These are phyloP conservation scores for Stramonita haemastoma DNA, from an alignment of 2,888 invertebrate species.

Conservation along the genomic window DNA sequence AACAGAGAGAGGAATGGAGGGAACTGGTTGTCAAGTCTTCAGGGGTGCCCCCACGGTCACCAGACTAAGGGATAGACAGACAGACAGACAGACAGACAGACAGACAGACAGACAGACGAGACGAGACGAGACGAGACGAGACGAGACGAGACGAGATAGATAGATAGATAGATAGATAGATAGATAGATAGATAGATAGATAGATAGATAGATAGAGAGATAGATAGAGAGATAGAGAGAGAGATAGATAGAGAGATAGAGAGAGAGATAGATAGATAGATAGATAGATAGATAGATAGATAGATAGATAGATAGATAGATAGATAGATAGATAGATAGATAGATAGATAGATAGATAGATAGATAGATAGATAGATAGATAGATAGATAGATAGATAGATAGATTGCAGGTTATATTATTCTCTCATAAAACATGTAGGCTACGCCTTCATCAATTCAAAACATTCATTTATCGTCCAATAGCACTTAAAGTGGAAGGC, in stretches of 20 bases:
- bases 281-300: background rate
- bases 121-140: background rate
- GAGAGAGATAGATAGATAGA: background rate
- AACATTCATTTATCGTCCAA: too few species aligned
- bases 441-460: too few species aligned
- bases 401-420: too few species aligned
- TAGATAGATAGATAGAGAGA: background rate
- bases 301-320: background rate
- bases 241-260: background rate
- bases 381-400: too few species aligned
- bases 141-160: background rate
- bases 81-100: conserved; percentile 1
- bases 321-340: too few species aligned
- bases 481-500: too few species aligned
- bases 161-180: background rate
- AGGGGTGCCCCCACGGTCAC: too few species aligned
- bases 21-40: too few species aligned
- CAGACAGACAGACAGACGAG: background rate
- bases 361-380: too few species aligned
- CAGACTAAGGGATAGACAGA: background rate
- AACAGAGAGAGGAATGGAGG: too few species aligned
- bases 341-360: too few species aligned
- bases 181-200: background rate
- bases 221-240: background rate
- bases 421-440: too few species aligned